A percentile compares a stretch with the other conserved stretches of the same genome.
Evolutionary conservation across 2,888 invertebrate genomes (phyloP).

Genomic region (Julus scandinavius): DNA sequence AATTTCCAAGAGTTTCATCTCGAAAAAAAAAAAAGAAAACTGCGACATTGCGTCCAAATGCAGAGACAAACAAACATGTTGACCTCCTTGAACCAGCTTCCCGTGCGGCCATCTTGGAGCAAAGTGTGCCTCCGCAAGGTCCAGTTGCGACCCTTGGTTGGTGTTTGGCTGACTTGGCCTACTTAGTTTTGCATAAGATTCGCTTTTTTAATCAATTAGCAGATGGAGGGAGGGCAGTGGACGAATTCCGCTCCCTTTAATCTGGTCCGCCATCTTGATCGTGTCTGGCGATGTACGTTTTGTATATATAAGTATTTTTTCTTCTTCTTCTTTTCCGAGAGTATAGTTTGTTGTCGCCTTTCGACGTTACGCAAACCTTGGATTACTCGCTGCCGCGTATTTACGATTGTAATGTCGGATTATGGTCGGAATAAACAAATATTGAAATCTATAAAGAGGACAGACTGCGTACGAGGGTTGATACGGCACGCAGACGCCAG

Average conservation of each 20-base stretch:
- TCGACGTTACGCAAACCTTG: constrained; percentile 33
- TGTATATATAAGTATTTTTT: too few species aligned
- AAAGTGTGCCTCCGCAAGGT: not conserved
- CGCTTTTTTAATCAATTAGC: not conserved
- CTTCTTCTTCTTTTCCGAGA: too few species aligned
- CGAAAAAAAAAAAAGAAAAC: too few species aligned
- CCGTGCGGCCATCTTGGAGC: not conserved
- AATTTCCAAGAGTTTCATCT: too few species aligned
- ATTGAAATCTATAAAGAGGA: constrained; percentile 33
- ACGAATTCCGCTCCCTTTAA: not conserved
- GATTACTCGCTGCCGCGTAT: not conserved
- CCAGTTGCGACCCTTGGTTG: not conserved
- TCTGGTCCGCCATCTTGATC: constrained; percentile 26
- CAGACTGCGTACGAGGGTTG: not conserved
- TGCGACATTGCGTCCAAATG: not conserved
- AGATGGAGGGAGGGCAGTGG: too few species aligned
- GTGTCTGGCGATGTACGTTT: too few species aligned
- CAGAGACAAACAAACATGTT: too few species aligned
- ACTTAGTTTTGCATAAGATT: not conserved
- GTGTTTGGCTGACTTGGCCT: not conserved
- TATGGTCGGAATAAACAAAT: constrained; percentile 33
- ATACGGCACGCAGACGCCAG: constrained; percentile 20
- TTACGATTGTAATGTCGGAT: constrained; percentile 7
- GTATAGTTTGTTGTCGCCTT: not conserved
- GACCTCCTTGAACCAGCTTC: too few species aligned